Evolutionary conservation across 2,888 invertebrate species (phyloP).

Genomic region (Platerodrilus igneus): DNA sequence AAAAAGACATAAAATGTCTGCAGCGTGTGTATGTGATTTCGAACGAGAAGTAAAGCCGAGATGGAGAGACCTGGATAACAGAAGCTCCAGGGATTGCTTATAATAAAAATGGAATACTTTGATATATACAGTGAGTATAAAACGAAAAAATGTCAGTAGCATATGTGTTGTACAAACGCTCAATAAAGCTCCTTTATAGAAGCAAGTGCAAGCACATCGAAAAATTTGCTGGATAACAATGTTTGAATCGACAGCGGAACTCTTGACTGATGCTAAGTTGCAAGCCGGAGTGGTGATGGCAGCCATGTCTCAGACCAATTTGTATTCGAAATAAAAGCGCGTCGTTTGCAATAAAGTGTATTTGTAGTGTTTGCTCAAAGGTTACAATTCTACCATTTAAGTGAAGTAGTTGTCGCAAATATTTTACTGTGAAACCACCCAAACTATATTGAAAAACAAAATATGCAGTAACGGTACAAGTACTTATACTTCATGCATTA

Average conservation of each 20-base stretch:
- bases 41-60: slow-evolving; percentile 29
- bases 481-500: no score
- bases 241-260: slow-evolving; percentile 40
- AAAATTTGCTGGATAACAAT: slow-evolving; percentile 31
- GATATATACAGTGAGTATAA: slow-evolving; percentile 45
- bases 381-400: no score
- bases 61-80: slow-evolving; percentile 29
- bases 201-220: slow-evolving; percentile 26
- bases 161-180: slow-evolving; percentile 42
- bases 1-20: slow-evolving; percentile 35
- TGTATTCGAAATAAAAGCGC: slow-evolving; percentile 26
- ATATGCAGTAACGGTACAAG: no score
- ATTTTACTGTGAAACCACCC: no score
- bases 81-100: slow-evolving; percentile 45
- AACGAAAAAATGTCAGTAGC: slow-evolving; percentile 46
- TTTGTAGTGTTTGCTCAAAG: no score
- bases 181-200: slow-evolving; percentile 20
- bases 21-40: slow-evolving; percentile 30
- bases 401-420: no score
- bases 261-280: slow-evolving; percentile 43
- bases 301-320: slow-evolving; percentile 30
- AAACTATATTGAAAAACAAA: no score
- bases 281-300: slow-evolving; percentile 25
- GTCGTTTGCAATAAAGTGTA: no score
- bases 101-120: slow-evolving; percentile 49